Conservation (phyloP, 2,888 invertebrate species). For the Noctuana brunneofusca region DNA sequence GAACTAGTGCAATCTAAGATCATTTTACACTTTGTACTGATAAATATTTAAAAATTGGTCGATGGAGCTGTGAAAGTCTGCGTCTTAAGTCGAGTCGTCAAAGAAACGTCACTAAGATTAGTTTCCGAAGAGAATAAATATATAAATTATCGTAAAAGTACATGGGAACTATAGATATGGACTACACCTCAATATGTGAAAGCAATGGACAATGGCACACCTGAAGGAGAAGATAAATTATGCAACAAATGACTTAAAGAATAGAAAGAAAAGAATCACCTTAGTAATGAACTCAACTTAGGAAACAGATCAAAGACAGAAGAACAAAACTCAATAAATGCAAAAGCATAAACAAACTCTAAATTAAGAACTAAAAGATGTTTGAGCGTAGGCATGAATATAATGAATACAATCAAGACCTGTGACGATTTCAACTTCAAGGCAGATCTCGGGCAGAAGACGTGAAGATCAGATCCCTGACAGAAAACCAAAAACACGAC, state of each 20-base stretch:
- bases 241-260: too few species aligned
- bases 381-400: too few species aligned
- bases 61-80: background rate
- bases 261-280: background rate
- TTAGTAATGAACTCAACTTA: background rate
- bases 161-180: background rate
- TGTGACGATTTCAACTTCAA: background rate
- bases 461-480: background rate
- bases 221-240: background rate
- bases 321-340: background rate
- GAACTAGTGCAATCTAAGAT: background rate
- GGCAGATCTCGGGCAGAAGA: background rate
- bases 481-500: conserved; percentile 21
- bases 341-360: background rate
- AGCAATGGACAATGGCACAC: background rate
- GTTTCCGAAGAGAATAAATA: background rate
- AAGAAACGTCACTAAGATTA: background rate
- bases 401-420: background rate
- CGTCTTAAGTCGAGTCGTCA: background rate
- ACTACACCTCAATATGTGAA: background rate
- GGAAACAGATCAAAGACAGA: background rate
- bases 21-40: background rate
- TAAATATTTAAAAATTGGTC: background rate
- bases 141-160: background rate
- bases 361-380: background rate